Conservation (phyloP, 2,113 vertebrate genomes). For the Pantherophis guttatus region DNA sequence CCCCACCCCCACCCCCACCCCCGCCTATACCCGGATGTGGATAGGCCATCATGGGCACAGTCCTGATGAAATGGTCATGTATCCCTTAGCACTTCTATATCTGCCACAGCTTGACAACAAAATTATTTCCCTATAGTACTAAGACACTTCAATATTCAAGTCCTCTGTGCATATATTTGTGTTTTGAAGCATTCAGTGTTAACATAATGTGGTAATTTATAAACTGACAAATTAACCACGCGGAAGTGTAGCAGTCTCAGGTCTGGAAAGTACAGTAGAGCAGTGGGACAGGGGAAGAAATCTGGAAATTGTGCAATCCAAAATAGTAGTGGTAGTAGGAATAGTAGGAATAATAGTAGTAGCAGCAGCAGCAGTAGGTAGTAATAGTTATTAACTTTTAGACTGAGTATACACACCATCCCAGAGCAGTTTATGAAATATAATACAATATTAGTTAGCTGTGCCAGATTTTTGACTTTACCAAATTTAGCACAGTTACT, state of each 20-base stretch:
- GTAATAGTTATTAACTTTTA: conserved; percentile 2
- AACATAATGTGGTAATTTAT: conserved; percentile 78
- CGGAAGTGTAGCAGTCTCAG: conserved; percentile 70
- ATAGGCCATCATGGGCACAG: conserved; percentile 73
- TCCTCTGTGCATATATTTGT: conserved; percentile 77
- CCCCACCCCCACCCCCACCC: conserved; percentile 54
- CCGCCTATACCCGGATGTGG: conserved; percentile 68
- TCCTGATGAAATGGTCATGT: conserved; percentile 79
- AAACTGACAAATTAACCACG: conserved; percentile 80
- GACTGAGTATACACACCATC: background rate
- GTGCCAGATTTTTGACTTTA: conserved; percentile 45
- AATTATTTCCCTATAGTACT: conserved; percentile 82
- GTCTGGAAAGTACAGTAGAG: conserved; percentile 62
- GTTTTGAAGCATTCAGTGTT: conserved; percentile 75
- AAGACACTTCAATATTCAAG: conserved; percentile 77
- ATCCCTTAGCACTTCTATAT: conserved; percentile 80
- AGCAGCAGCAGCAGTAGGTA: background rate
- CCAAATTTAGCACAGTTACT: conserved; percentile 39
- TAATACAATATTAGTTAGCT: conserved; percentile 54
- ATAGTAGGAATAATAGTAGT: no score
- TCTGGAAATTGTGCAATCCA: conserved; percentile 46
- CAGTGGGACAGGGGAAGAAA: conserved; percentile 23
- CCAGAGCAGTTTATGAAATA: background rate
- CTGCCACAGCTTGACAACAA: conserved; percentile 82
- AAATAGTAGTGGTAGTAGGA: conserved; percentile 55